Evolutionary conservation across 2,797 vertebrate species (phyloP).

Genomic region (Lates japonicus): DNA sequence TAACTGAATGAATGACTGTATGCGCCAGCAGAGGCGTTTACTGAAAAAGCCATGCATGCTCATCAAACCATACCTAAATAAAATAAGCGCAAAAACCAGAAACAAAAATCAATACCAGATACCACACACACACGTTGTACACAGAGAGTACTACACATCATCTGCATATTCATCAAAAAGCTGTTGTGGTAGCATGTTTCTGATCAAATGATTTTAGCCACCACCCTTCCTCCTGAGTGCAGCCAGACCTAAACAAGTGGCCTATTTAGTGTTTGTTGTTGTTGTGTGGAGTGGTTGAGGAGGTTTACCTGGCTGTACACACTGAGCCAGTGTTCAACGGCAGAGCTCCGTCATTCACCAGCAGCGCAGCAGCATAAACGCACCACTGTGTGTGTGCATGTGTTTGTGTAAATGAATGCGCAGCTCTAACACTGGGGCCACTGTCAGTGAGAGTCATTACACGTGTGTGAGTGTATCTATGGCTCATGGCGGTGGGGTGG

Average conservation of each 20-base stretch:
- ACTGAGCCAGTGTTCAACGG: slow-evolving; percentile 74
- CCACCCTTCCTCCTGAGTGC: slow-evolving; percentile 59
- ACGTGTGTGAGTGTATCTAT: slow-evolving; percentile 9
- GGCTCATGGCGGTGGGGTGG: slow-evolving; percentile 27
- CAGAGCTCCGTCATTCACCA: slow-evolving; percentile 56
- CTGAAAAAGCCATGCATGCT: slow-evolving; percentile 3
- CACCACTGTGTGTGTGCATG: slow-evolving; percentile 68
- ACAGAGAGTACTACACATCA: slow-evolving; percentile 8
- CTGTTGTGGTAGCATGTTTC: slow-evolving; percentile 35
- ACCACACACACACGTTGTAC: not conserved
- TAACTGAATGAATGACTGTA: slow-evolving; percentile 32
- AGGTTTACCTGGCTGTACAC: slow-evolving; percentile 72
- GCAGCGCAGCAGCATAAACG: slow-evolving; percentile 64
- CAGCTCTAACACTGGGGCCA: slow-evolving; percentile 66
- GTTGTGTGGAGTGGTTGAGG: slow-evolving; percentile 51
- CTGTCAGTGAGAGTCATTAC: slow-evolving; percentile 64
- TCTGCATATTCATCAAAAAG: slow-evolving; percentile 69
- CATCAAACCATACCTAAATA: slow-evolving; percentile 18
- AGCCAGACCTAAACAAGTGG: slow-evolving; percentile 63
- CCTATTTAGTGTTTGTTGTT: slow-evolving; percentile 77
- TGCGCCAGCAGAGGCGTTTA: slow-evolving; percentile 34
- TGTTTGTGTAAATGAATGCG: slow-evolving; percentile 44
- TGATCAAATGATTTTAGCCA: slow-evolving; percentile 56
- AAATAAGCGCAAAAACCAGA: slow-evolving; percentile 28
- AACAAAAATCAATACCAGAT: slow-evolving; percentile 16